Evolutionary conservation across 2,888 invertebrate genomes (phyloP), one percentile per base, ranked within the genome.

Genomic region (Bellardia bayeri): DNA sequence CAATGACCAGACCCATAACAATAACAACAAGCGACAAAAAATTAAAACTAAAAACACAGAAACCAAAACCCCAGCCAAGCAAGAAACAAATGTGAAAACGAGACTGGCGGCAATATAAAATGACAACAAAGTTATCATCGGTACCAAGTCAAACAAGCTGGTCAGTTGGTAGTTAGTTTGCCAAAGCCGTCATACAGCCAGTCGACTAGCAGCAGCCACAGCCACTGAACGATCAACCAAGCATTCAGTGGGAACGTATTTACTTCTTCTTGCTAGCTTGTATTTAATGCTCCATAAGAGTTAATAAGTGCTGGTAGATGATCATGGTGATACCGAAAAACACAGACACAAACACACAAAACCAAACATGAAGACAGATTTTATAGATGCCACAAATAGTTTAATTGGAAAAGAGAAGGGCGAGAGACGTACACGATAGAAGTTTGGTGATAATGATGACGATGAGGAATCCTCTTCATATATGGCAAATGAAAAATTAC

Each of bases 41-140:
- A 37, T 37, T 40, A 45, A 68, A 66, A 45, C 23, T 63, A 58
- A 33, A 76, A 75, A 51, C 42, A 49, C 51, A 45, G 3, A 45
- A 45, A 45, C 45, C 7, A 13, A 45, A 45, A 45, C 45, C 45
- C 13, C 56, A 82, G 63, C 42, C 51, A 33, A 75, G 23, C 51
- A 56, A 58, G 30, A 64, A 74, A 75, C 40, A 64, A 74, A 75
- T 58, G 23, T 37, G 42, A 49, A 71, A 85, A 83, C 76, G 82
- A 81, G 87, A 81, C 68, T 82, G 89, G 87, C 89, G 88, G 89
- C 88, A 87, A 82, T 81, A 82, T 85, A 82, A 71, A 82, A 83
- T 88, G 85, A 83, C 86, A 89, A 88, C 89, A 89, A 89, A 89
- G 89, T 89, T 89, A 89, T 89, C 82, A 75, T n/a, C 82, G 82